Base-by-base conservation (phyloP, 2,797 vertebrate genomes). In the Parauchenoglanis punctatus region DNA sequence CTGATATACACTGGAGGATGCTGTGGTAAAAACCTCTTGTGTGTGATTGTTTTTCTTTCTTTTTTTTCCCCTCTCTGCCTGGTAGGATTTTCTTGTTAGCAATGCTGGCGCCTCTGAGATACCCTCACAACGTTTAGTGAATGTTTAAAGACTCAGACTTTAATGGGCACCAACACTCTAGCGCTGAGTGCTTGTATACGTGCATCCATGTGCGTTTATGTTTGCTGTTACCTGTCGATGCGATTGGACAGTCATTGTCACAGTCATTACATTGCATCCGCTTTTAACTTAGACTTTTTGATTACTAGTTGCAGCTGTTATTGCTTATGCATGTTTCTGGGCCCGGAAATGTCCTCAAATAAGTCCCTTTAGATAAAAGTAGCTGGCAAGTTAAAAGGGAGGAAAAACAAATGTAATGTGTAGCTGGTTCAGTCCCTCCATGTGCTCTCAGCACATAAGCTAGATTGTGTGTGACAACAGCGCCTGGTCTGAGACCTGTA, bases 401-500 rank as follows among this genome's bases (percentile, higher is more conserved):
- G 11, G 11, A 49, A 49, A 18, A 46, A 17, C 76, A 56, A 18
- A 63, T 17, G 23, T 61, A 61, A 67, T 28, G 0, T 20, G 18
- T 77, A 23, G 5, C 63, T 18, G 35, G 78, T 81, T 89, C 73
- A 12, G 25, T 89, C 84, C 52, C 59, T 90, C 46, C 25, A 1
- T 67, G 25, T 17, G 56, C 70, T 73, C 52, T 44, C n/a, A 49
- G 83, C 65, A 75, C 65, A 68, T 83, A 73, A 85, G 54, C 81
- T 49, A 13, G 80, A 85, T 63, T 25, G 80, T 59, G 44, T 85
- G 75, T 84, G 70, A 85, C 85, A 76, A 85, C 44, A 76, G 89
- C 92, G 91, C 93, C 93, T 91, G 93, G 92, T 91, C 91, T 91
- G 91, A 92, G 94, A 94, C 93, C 91, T 86, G 90, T 90, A 93